Base-by-base conservation (phyloP, 2,113 vertebrate genomes). In the Microtus montanus region DNA sequence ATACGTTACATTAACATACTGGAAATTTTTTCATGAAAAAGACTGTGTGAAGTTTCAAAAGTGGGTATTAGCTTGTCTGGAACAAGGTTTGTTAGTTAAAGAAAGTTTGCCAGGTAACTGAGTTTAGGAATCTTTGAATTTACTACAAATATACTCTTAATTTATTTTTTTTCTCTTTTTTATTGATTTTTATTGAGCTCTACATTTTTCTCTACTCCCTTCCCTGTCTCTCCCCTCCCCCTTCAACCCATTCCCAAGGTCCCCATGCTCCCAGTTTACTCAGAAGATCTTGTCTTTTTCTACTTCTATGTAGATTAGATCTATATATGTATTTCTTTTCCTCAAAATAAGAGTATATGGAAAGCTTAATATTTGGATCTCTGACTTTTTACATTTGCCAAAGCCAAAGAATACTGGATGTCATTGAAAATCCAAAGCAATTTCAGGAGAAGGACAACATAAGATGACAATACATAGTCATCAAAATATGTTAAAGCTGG, bases 311-410 rank as follows among this genome's bases (percentile, higher is more conserved):
- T 58, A 58, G 54, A 58, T 58, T 58, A 20, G 54, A 20, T 58
- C 54, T 58, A 58, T 58, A 5, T 20, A 58, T 58, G 54, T 20
- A 20, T 58, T 73, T 74, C 7, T 77, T 86, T 93, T 80, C 5
- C 26, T 19, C 1, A 80, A 3, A 28, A 2, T 66, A 73, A 79
- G 20, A 2, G 28, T 49, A 66, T 82, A 66, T 5, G 90, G 47
- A 38, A 92, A 80, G 58, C 7, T 83, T 86, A 15, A 54, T 28
- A 58, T 96, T 89, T 91, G 30, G 1, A 14, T 87, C 54, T 64
- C 20, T 89, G 70, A 19, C 3, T 61, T 90, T 94, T 75, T 49
- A 35, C 13, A 91, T 91, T 83, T 97, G 8, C 61, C n/a, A 26
- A 5, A 87, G 7, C 47, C 41, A 93, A 87, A 71, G 49, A 94